phyloP scores from a whole-genome alignment of 1,140 invertebrate genomes.

The Sarcophaga peregrina region DNA sequence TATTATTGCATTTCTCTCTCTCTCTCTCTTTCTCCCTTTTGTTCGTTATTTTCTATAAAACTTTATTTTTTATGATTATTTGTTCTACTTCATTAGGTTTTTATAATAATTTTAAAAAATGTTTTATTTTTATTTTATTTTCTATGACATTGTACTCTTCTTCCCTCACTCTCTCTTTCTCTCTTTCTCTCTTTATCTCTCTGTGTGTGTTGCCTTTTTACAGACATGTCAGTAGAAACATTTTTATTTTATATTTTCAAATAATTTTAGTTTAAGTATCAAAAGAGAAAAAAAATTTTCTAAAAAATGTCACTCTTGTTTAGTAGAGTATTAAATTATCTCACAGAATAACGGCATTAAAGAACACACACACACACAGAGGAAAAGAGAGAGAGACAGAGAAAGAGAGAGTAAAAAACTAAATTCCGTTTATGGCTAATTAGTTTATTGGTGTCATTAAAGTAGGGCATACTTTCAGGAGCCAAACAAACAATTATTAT shows the following conservation, averaged over 20 bases:
- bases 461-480: neutral
- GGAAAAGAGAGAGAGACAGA: too few species aligned
- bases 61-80: neutral
- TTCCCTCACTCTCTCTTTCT: too few species aligned
- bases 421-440: slow-evolving; percentile 4
- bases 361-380: too few species aligned
- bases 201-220: slow-evolving; percentile 35
- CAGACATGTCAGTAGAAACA: slow-evolving; percentile 33
- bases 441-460: neutral
- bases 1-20: too few species aligned
- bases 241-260: too few species aligned
- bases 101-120: neutral
- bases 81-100: neutral
- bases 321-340: slow-evolving; percentile 5
- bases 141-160: too few species aligned
- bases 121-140: too few species aligned
- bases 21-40: too few species aligned
- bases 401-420: neutral
- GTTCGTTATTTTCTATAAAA: neutral
- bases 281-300: too few species aligned
- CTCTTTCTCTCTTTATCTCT: too few species aligned
- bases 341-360: neutral
- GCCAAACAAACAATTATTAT: neutral
- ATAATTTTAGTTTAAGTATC: too few species aligned
- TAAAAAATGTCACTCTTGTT: slow-evolving; percentile 1